These are phyloP conservation scores for Tyria jacobaeae DNA, from an alignment of 2,888 invertebrate genomes.

Conservation along the genomic window DNA sequence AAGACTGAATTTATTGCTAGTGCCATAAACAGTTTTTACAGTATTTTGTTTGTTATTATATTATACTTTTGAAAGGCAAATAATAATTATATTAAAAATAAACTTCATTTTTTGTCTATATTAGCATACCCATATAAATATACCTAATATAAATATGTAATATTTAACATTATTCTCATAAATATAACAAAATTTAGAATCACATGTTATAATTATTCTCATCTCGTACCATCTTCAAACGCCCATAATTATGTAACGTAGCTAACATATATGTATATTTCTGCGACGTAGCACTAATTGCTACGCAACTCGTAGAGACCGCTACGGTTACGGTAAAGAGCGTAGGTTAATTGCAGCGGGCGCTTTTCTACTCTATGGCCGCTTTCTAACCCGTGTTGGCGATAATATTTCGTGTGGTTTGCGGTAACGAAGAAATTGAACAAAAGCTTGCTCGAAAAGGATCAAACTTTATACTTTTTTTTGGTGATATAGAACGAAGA, in stretches of 20 bases:
- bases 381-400: constrained; percentile 53
- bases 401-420: constrained; percentile 49
- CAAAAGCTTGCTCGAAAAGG: neutral
- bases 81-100: too few species aligned
- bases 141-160: neutral
- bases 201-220: constrained; percentile 17
- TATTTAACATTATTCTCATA: neutral
- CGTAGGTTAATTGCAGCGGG: constrained; percentile 79
- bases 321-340: constrained; percentile 71
- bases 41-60: too few species aligned
- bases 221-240: constrained; percentile 57
- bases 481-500: too few species aligned
- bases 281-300: constrained; percentile 82
- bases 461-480: neutral
- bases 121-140: neutral
- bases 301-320: constrained; percentile 79
- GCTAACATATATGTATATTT: constrained; percentile 52
- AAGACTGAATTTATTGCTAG: too few species aligned
- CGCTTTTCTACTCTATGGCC: constrained; percentile 62
- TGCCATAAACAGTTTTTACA: too few species aligned
- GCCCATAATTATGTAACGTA: constrained; percentile 77
- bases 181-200: constrained; percentile 3
- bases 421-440: constrained; percentile 6
- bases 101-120: too few species aligned
- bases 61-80: too few species aligned